A percentile compares a stretch with the other conserved stretches of the same genome.
Evolutionary conservation across 2,888 invertebrate genomes (phyloP).

Genomic region (Tachystola acroxantha): DNA sequence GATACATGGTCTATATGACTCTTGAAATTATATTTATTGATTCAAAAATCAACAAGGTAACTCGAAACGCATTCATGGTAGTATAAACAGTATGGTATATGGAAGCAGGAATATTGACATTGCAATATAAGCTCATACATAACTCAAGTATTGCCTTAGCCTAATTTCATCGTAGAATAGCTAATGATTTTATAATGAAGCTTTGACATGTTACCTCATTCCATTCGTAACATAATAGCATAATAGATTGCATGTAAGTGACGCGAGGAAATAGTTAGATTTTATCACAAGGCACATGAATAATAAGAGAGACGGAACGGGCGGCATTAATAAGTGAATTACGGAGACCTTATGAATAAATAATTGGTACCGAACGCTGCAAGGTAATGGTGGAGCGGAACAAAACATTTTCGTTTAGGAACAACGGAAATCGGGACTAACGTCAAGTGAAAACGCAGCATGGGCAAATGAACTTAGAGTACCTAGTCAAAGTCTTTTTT

Average conservation of each 20-base stretch:
- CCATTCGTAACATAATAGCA: slow-evolving; percentile 9
- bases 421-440: no score
- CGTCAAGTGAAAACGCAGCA: no score
- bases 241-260: slow-evolving; percentile 12
- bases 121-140: no score
- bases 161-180: background rate
- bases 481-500: no score
- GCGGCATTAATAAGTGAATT: slow-evolving; percentile 10
- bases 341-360: slow-evolving; percentile 9
- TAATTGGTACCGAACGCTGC: slow-evolving; percentile 6
- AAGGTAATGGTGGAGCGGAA: background rate
- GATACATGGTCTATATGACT: no score
- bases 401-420: background rate
- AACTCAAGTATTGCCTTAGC: no score
- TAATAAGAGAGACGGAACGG: slow-evolving; percentile 7
- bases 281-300: slow-evolving; percentile 10
- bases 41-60: no score
- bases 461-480: no score
- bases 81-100: no score
- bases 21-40: no score
- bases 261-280: slow-evolving; percentile 11
- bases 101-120: no score
- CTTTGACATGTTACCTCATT: slow-evolving; percentile 12
- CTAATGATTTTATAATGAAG: slow-evolving; percentile 14
- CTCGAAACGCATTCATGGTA: no score